Evolutionary conservation across 2,888 invertebrate species (phyloP), one percentile per base, ranked within the genome.

Genomic region (Pimpla rufipes): DNA sequence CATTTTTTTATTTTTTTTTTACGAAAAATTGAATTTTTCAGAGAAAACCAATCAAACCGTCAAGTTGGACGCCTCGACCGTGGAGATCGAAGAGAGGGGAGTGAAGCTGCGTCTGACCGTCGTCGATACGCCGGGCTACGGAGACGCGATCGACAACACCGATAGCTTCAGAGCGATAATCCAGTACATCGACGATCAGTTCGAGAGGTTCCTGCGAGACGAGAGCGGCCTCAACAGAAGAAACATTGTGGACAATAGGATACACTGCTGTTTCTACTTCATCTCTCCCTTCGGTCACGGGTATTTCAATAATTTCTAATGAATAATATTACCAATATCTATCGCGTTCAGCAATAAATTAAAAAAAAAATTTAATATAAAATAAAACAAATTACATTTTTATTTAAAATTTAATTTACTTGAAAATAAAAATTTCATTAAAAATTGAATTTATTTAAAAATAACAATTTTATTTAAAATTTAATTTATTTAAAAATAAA

Each of bases 201-300:
- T 98, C 94, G 98, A 98, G 94, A 95, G 98, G 86, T 98, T 97
- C 93, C 94, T 98, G 71, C 95, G 97, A 52, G 98, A 98, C 90
- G 99, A 99, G 94, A 98, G 98, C 91, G 99, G 99, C 0, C 95
- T 99, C 59, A 99, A 99, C 94, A 96, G 99, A 64, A 96, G 98
- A 86, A 98, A 99, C 93, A 99, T 99, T 89, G 97, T 98, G 79
- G 99, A 99, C 93, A 99, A 98, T 94, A 96, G 99, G 91, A 98
- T 99, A 88, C 99, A 99, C 93, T 99, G 99, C 94, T 99, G 97
- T 94, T 98, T 99, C 93, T 99, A 99, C 94, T 99, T 99, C 93
- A 98, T 99, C 92, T 98, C 98, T 77, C 99, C 99, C 0, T 98
- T 98, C 93, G 99, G 99, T 64, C 98, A 99, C 94, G 98, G 98